These are phyloP conservation scores for Drosophila pachea DNA, from an alignment of 1,140 invertebrate species.

Conservation along the genomic window DNA sequence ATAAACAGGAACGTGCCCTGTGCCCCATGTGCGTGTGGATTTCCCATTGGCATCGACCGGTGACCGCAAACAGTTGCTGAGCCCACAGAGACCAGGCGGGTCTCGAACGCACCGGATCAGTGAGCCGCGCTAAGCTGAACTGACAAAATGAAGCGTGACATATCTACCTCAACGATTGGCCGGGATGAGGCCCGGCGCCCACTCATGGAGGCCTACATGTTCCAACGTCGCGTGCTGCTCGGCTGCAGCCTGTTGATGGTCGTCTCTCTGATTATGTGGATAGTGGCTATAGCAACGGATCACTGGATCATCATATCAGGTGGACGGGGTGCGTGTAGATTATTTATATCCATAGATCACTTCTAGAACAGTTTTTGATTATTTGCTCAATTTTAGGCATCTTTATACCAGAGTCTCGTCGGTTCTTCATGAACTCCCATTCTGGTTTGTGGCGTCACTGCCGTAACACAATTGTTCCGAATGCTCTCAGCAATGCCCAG, in stretches of 20 bases:
- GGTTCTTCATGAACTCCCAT: slow-evolving; percentile 83
- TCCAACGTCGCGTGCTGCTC: slow-evolving; percentile 85
- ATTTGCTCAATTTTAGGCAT: slow-evolving; percentile 79
- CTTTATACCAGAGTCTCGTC: slow-evolving; percentile 80
- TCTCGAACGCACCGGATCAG: background rate
- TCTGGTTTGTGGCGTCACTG: slow-evolving; percentile 87
- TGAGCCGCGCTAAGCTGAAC: background rate
- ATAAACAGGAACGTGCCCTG: slow-evolving; percentile 56
- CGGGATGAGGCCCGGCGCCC: slow-evolving; percentile 80
- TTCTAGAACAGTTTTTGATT: background rate
- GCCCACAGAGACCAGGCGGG: slow-evolving; percentile 19
- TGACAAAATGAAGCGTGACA: slow-evolving; percentile 67
- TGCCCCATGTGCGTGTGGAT: slow-evolving; percentile 73
- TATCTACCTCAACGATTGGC: slow-evolving; percentile 82
- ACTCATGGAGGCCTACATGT: slow-evolving; percentile 82
- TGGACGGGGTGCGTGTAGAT: slow-evolving; percentile 67
- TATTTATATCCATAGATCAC: no score
- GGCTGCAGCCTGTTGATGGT: slow-evolving; percentile 85
- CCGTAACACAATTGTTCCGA: slow-evolving; percentile 74
- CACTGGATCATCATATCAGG: slow-evolving; percentile 86
- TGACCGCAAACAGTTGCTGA: slow-evolving; percentile 45
- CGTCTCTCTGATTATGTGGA: slow-evolving; percentile 85
- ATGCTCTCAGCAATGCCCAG: slow-evolving; percentile 58
- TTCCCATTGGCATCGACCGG: slow-evolving; percentile 62
- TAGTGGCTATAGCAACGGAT: slow-evolving; percentile 86